Evolutionary conservation across 2,113 vertebrate genomes (phyloP).

Genomic region (Garra rufa): DNA sequence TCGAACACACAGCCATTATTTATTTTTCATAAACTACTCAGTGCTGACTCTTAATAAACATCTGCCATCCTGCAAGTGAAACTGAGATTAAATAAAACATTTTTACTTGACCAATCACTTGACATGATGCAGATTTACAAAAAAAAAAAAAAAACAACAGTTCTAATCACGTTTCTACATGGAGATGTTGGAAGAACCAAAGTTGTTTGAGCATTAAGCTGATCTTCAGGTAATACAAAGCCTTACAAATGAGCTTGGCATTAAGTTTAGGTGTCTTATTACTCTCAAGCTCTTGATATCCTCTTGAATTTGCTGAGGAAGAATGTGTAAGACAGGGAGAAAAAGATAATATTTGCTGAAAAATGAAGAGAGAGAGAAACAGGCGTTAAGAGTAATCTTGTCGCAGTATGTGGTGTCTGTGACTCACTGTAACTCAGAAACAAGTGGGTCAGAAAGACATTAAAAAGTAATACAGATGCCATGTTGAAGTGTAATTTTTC

Average conservation of each 20-base stretch:
- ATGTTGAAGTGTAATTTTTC: constrained; percentile 37
- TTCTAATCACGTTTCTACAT: not conserved
- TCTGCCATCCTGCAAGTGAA: not conserved
- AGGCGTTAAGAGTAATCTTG: constrained; percentile 62
- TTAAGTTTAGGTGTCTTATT: constrained; percentile 73
- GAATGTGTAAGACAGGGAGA: constrained; percentile 32
- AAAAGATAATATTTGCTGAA: not conserved
- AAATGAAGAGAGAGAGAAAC: not conserved
- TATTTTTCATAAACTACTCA: not conserved
- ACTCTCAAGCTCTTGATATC: constrained; percentile 64
- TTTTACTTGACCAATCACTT: constrained; percentile 3
- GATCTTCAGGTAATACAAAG: constrained; percentile 62
- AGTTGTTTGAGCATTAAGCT: constrained; percentile 13
- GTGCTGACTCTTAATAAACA: constrained; percentile 29
- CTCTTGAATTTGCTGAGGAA: constrained; percentile 65
- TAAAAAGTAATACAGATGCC: constrained; percentile 67
- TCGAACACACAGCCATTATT: not conserved
- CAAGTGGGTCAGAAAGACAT: constrained; percentile 77
- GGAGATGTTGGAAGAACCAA: not conserved
- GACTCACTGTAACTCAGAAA: constrained; percentile 59
- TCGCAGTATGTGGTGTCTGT: constrained; percentile 38
- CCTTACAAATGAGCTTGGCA: constrained; percentile 67
- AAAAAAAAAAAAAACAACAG: too few relatives aligned
- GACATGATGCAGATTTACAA: not conserved
- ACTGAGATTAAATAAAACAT: constrained; percentile 17